These are phyloP conservation scores for Sylvietta virens DNA, from an alignment of 2,113 vertebrate genomes.

Conservation along the genomic window DNA sequence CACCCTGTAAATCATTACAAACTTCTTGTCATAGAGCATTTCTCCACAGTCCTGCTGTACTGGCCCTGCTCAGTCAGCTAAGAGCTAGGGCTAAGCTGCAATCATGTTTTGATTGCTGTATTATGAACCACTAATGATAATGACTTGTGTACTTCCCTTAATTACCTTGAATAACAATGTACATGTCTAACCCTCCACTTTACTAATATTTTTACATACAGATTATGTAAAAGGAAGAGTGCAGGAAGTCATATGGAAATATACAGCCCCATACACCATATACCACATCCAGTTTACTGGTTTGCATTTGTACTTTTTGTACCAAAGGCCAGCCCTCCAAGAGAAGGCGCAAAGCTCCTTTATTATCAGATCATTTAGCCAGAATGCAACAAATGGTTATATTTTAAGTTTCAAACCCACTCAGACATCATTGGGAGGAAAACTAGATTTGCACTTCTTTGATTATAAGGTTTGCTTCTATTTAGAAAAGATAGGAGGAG, in stretches of 20 bases:
- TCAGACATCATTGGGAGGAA: neutral
- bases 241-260: neutral
- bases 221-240: neutral
- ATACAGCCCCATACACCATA: neutral
- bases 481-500: neutral
- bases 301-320: neutral
- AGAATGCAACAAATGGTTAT: neutral
- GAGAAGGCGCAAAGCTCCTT: neutral
- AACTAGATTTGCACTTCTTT: neutral
- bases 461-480: neutral
- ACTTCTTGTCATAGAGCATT: constrained; percentile 15
- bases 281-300: neutral
- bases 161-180: neutral
- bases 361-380: neutral
- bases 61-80: neutral
- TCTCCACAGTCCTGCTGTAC: neutral
- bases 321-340: neutral
- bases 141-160: neutral
- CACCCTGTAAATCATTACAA: constrained; percentile 48
- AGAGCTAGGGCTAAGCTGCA: neutral
- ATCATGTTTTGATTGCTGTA: neutral
- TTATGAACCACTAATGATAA: neutral
- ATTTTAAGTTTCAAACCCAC: neutral
- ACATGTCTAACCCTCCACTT: neutral
- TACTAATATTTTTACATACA: neutral